Base-by-base conservation (phyloP, 2,888 invertebrate genomes). In the Andrena bucephala region DNA sequence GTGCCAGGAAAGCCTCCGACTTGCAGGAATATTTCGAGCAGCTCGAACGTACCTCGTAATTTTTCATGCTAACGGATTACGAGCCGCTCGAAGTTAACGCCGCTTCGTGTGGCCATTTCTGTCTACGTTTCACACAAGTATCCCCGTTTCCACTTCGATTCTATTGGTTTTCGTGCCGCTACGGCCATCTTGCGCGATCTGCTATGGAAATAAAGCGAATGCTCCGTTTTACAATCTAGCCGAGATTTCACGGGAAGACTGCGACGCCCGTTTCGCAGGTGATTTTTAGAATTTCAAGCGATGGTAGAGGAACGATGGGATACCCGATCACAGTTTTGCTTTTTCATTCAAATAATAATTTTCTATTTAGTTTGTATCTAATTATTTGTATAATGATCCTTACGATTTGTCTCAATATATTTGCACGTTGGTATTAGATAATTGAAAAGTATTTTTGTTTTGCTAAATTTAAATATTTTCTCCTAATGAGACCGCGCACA, bases 61-160 rank as follows among this genome's bases (percentile, higher is more conserved):
- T 59, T 66, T 73, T 60, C 74, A 48, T 50, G 24, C 24, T 36
- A 20, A 24, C 24, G 57, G n/a, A 66, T 66, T 57, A 31, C 31
- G 29, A 42, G 7, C 8, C 27, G n/a, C 7, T 54, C n/a, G 0
- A 42, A 20, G 54, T 63, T 31, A 36, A 52, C 42, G 20, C 27
- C 48, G 24, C 33, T 20, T 16, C 54, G 4, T 5, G 13, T 36
- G 20, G 31, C 52, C 52, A 2, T n/a, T 57, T 13, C 57, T 57
- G 57, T 54, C 36, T 16, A n/a, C 60, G 60, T 33, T 60, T 31
- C 60, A n/a, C 31, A 20, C 16, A 60, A 60, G 31, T 27, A 13
- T 33, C 8, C 27, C n/a, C 33, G 60, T 33, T 60, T 60, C 60
- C 8, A 31, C 31, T 27, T 33, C 60, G 31, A 60, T 60, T 60